Percentiles rank a stretch among this genome's conserved stretches.
These are phyloP conservation scores for Chymomyza procnemis DNA, from an alignment of 2,888 invertebrate species.

Conservation along the genomic window DNA sequence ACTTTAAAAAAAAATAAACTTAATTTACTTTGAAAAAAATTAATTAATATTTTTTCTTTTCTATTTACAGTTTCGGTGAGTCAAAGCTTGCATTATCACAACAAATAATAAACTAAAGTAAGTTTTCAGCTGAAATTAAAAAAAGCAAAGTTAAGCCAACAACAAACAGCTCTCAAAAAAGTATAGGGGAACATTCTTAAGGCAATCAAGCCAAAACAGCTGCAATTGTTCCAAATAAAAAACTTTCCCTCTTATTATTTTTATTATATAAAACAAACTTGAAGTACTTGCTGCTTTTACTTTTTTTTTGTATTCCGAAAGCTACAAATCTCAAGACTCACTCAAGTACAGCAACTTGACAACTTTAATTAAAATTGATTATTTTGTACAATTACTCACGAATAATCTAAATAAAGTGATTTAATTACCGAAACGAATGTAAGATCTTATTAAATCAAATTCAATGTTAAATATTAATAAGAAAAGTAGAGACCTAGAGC, in stretches of 20 bases:
- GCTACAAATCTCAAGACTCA: conserved; percentile 6
- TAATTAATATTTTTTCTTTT: too few species aligned
- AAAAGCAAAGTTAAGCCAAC: too few species aligned
- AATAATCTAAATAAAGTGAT: conserved; percentile 11
- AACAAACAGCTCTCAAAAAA: background rate
- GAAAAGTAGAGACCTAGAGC: conserved; percentile 10
- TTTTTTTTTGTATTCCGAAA: background rate
- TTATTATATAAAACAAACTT: too few species aligned
- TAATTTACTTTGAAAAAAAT: too few species aligned
- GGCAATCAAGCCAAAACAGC: background rate
- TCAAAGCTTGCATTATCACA: too few species aligned
- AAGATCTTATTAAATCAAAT: conserved; percentile 7
- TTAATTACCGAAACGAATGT: conserved; percentile 32
- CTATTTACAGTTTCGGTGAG: too few species aligned
- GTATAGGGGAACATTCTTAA: background rate
- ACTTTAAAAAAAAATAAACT: too few species aligned
- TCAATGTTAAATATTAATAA: conserved; percentile 15
- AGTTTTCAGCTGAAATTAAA: too few species aligned
- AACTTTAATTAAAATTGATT: conserved; percentile 70
- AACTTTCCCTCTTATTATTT: too few species aligned
- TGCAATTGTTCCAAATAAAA: background rate
- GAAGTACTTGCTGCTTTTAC: too few species aligned
- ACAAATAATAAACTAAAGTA: too few species aligned
- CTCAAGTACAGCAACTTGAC: conserved; percentile 39
- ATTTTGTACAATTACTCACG: conserved; percentile 6